phyloP scores from a whole-genome alignment of 2,113 vertebrate species.

The Arenaria interpres region DNA sequence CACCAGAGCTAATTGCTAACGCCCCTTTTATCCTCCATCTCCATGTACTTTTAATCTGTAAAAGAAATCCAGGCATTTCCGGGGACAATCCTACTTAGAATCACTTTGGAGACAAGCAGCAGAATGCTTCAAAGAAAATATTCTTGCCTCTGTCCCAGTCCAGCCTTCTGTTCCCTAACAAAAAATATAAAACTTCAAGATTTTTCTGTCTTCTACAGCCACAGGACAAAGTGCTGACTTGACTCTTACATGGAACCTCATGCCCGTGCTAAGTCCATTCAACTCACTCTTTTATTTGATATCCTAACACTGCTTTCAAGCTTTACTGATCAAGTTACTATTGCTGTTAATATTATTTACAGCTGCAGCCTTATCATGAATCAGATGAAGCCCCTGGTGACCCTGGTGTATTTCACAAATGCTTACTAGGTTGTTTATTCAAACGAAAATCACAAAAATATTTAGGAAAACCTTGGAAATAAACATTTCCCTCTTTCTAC shows the following conservation, averaged over 20 bases:
- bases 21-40: not conserved
- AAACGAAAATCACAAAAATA: not conserved
- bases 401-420: not conserved
- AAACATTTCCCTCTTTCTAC: not conserved
- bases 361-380: not conserved
- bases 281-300: not conserved
- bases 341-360: not conserved
- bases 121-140: not conserved
- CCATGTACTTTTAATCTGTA: not conserved
- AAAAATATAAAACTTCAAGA: not conserved
- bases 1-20: not conserved
- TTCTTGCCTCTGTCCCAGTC: not conserved
- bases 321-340: not conserved
- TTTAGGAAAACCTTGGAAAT: not conserved
- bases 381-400: not conserved
- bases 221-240: not conserved
- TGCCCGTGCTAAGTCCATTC: not conserved
- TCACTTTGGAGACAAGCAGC: not conserved
- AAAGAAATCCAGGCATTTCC: not conserved
- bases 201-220: not conserved
- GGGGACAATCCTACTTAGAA: not conserved
- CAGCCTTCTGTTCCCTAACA: not conserved
- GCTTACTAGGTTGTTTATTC: not conserved
- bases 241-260: not conserved
- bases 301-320: not conserved